Evolutionary conservation across 1,140 invertebrate genomes (phyloP).

Genomic region (Euura lappo): DNA sequence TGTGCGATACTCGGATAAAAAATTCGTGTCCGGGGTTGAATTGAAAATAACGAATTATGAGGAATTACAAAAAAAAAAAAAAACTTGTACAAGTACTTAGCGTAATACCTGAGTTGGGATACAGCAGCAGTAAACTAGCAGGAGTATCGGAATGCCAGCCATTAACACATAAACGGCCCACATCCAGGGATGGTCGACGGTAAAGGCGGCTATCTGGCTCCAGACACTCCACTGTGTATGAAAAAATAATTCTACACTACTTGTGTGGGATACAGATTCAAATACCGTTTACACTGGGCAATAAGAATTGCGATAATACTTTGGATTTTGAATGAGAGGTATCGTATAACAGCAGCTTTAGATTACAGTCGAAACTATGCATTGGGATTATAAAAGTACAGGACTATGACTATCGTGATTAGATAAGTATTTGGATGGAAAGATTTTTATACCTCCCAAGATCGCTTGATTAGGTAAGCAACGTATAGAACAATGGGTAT

Average conservation of each 20-base stretch:
- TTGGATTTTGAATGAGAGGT: background rate
- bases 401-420: background rate
- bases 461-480: slow-evolving; percentile 70
- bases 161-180: slow-evolving; percentile 87
- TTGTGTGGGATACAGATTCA: slow-evolving; percentile 6
- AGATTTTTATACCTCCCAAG: slow-evolving; percentile 67
- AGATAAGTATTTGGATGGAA: slow-evolving; percentile 4
- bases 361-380: background rate
- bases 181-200: slow-evolving; percentile 89
- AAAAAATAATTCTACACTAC: background rate
- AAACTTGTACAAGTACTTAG: slow-evolving; percentile 22
- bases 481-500: slow-evolving; percentile 75
- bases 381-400: slow-evolving; percentile 9
- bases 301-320: background rate
- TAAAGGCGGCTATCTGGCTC: slow-evolving; percentile 79
- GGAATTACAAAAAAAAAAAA: slow-evolving; percentile 9
- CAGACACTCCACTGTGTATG: slow-evolving; percentile 79
- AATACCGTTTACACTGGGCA: background rate
- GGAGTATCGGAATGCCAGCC: slow-evolving; percentile 77
- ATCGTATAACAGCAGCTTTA: background rate
- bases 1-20: too few relatives aligned
- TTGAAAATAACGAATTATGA: slow-evolving; percentile 1
- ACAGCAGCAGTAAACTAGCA: slow-evolving; percentile 85
- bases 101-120: slow-evolving; percentile 62
- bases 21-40: background rate